Conservation (phyloP, 2,797 vertebrate species). For the Huso huso region DNA sequence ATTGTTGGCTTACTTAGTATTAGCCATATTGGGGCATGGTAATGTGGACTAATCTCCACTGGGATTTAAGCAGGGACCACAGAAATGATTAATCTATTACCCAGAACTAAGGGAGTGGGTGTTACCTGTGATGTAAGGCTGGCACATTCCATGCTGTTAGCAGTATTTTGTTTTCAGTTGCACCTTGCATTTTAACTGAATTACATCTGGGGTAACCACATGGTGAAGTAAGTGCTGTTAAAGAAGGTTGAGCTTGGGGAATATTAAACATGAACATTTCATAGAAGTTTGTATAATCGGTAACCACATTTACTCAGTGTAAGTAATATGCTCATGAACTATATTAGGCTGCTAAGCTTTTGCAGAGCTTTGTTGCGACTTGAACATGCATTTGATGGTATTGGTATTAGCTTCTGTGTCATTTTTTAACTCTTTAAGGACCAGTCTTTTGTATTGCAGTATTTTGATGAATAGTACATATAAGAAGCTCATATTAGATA, state of each 20-base stretch:
- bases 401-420: too few species aligned
- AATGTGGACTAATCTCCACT: background rate
- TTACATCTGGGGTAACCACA: background rate
- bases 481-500: too few species aligned
- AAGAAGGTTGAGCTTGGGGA: background rate
- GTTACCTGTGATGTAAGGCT: background rate
- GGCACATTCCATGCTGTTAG: background rate
- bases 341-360: background rate
- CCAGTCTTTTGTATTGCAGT: too few species aligned
- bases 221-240: constrained; percentile 3
- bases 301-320: background rate
- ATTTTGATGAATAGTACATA: too few species aligned
- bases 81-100: background rate
- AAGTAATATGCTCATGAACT: background rate
- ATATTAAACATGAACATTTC: background rate
- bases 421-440: too few species aligned
- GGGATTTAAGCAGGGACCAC: too few species aligned
- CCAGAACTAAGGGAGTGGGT: background rate
- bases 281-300: background rate
- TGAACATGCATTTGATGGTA: too few species aligned
- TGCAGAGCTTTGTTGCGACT: too few species aligned
- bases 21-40: too few species aligned
- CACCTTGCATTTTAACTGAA: background rate
- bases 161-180: background rate
- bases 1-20: too few species aligned